Evolutionary conservation across 2,888 invertebrate genomes (phyloP), one percentile per base, ranked within the genome.

Genomic region (Silvanus unidentatus): DNA sequence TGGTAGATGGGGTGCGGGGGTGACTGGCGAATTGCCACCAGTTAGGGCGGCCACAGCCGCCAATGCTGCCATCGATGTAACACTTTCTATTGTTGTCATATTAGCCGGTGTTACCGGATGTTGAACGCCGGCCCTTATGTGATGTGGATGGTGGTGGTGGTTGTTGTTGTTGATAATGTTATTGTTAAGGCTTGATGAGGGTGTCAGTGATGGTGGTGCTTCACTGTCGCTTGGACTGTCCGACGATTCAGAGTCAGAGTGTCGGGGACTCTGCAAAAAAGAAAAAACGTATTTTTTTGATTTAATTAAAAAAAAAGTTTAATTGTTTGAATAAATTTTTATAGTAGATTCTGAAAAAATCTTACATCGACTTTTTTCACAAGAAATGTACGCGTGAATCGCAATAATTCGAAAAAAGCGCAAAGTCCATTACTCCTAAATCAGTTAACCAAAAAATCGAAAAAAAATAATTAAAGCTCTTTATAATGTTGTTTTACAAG

Each of bases 61-160:
- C 63, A 79, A 76, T 49, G 80, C 80, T 65, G 87, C 85, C 77
- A 88, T 80, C 70, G 82, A 80, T 73, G 77, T 77, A 68, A 71
- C 67, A 71, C 75, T 72, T 54, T 78, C 77, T 61, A 77, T 72
- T 54, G 78, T 76, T 58, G 77, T 75, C 78, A 78, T 78, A 64
- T 73, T 75, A 57, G 69, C 60, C 66, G 65, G 50, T 42, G 52
- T 51, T 11, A 50, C 45, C 42, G 55, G 50, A 41, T 53, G 55
- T 35, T 53, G 58, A n/a, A 50, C 42, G 42, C 41, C 48, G 16
- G 48, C 40, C 45, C 48, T n/a, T 15, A 73, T 72, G 41, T 52
- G 55, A 49, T 74, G 75, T n/a, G 73, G 51, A 73, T 45, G 75
- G 74, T 72, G 41, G 66, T 70, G 22, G 73, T 54, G 56, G 44